Evolutionary conservation across 1,140 invertebrate species (phyloP), one percentile per base, ranked within the genome.

Genomic region (Drosophila murphyi): DNA sequence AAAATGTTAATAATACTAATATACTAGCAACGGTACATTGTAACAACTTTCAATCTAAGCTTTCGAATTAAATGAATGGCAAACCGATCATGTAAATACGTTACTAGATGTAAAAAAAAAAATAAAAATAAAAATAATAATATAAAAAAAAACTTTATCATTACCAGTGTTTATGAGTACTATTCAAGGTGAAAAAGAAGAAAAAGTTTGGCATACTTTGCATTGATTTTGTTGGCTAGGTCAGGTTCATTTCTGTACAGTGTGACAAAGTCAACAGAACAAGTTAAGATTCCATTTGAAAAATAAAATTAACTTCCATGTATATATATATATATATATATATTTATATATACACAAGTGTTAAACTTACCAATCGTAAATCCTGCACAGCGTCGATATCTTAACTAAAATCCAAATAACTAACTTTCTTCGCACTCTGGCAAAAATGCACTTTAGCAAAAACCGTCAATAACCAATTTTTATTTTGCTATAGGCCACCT

Each of bases 211-310:
- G 0, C 20, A 2, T 28, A 3, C 45, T 28, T 51, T n/a, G 2
- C 1, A 39, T 54, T 45, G 10, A 43, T 31, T n/a, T n/a, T 50
- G 52, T 80, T 80, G 64, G 10, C 60, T 60, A 76, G 78, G 78
- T 80, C 78, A 80, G 52, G 54, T 28, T 60, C 45, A 4, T 52
- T 20, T 20, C 20, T 20, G 20, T 20, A 20, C 20, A 20, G 20
- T 20, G 20, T 20, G 20, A 20, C 20, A 20, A 20, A 20, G 20
- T 20, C 20, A 20, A 20, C 20, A 20, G 20, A 20, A 20, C 20
- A 20, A 20, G 20, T 1, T 20, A 20, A 20, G 20, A 20, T 20
- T 20, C 20, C 20, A 20, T 20, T 1, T 20, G 20, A 20, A 20
- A 20, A 20, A 20, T 20, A 20, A 20, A 20, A 20, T 20, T 20